Evolutionary conservation across 2,797 vertebrate species (phyloP), one percentile per base, ranked within the genome.

Genomic region (Pipistrellus pygmaeus): DNA sequence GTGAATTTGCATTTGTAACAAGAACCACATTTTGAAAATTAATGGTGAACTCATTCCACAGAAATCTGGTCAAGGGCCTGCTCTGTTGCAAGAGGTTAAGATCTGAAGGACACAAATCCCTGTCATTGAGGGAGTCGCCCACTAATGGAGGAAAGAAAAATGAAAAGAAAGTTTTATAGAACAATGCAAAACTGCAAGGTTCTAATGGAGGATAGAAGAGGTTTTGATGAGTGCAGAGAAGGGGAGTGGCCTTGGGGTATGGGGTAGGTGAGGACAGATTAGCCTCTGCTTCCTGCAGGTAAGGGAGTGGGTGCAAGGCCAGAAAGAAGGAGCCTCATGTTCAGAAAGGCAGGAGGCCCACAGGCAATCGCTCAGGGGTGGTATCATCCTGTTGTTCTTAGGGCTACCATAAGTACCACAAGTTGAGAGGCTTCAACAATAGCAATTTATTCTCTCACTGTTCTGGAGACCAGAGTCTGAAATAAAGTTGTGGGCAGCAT

Each of bases 341-440:
- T 46, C 10, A 30, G 55, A 30, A 41, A 38, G 85, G 41, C 35
- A 32, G 84, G 38, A 69, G 73, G 35, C 12, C 30, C n/a, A 11
- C 0, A 0, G 66, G 4, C 18, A 4, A 13, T 51, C 51, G 13
- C 60, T 35, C 53, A 3, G 27, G 0, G 0, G 8, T 6, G 6
- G 2, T 18, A 23, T 38, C 11, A 44, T 27, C 6, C 51, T 21
- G 1, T 6, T 51, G 35, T 71, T 69, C 72, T n/a, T 35, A 6
- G 30, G 5, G 12, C 21, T 68, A 60, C 90, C 20, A 0, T 5
- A 14, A 44, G 21, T 18, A 20, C 69, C 46, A 11, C 2, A 8
- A 62, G 20, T 2, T 21, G 62, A 27, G 30, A 0, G 2, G 23
- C 32, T 6, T 41, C 25, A 53, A 17, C 6, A 11, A 41, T 15